Base-by-base conservation (phyloP, 2,797 vertebrate genomes). In the Cirrhinus molitorella region DNA sequence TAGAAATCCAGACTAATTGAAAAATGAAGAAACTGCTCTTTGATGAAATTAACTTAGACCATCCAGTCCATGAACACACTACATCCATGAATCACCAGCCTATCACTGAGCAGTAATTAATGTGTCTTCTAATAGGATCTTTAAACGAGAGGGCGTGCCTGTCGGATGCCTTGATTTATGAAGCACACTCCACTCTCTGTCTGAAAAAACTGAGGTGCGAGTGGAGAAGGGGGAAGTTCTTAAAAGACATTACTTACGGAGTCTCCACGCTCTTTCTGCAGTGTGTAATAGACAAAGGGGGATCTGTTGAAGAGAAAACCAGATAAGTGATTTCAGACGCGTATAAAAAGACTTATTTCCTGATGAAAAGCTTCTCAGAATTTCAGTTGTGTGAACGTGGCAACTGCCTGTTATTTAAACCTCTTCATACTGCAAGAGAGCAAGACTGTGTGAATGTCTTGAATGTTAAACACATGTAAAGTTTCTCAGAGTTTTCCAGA, bases 281-380 rank as follows among this genome's bases (percentile, higher is more conserved):
- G 95, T 99, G 98, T 71, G 98, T 99, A 91, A 99, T 97, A 89
- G 98, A 99, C 85, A 99, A 97, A 71, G 97, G 98, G 84, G 98
- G 98, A 92, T 99, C 98, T 99, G 90, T 78, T 28, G n/a, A 67
- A 81, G 25, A 73, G 25, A 83, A 79, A 37, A 49, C 3, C 51
- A 63, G 85, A 79, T 85, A 28, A 40, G 23, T 10, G n/a, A 43
- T 23, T 40, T 53, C 53, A 75, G 25, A 72, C 53, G 40, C 8
- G 25, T 13, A 40, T 47, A 74, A 40, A 74, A 74, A 80, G 1
- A 70, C 37, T 6, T 0, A 63, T 61, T 23, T 23, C 16, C 31
- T 34, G 31, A 34, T 55, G 8, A 55, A 49, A 49, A 4, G 14
- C 47, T 49, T 49, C 13, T 49, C 47, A 4, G 47, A 47, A 47